These are phyloP conservation scores for Cryptocephalus primarius DNA, from an alignment of 2,888 invertebrate species.

Conservation along the genomic window DNA sequence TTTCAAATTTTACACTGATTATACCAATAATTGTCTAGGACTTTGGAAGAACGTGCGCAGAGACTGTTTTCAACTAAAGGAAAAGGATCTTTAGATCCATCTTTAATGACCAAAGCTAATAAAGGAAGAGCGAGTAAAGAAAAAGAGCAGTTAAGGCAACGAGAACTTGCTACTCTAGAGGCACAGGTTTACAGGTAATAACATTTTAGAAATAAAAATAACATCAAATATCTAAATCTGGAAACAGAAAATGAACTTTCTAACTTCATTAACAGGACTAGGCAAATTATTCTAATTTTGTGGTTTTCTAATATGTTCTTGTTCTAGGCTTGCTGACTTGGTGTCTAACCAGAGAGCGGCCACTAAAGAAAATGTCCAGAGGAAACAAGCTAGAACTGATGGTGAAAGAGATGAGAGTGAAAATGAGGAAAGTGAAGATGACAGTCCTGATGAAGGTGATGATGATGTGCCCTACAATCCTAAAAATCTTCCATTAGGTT, in stretches of 20 bases:
- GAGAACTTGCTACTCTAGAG: slow-evolving; percentile 80
- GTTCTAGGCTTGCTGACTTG: slow-evolving; percentile 61
- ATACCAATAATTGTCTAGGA: slow-evolving; percentile 38
- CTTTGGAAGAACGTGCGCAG: slow-evolving; percentile 93
- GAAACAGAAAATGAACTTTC: background rate
- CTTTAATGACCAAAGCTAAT: slow-evolving; percentile 83
- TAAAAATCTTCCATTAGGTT: slow-evolving; percentile 96
- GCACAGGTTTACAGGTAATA: slow-evolving; percentile 79
- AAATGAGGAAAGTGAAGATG: slow-evolving; percentile 72
- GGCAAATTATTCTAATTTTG: background rate
- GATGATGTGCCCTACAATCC: slow-evolving; percentile 98
- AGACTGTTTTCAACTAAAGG: slow-evolving; percentile 94
- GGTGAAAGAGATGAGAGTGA: slow-evolving; percentile 89
- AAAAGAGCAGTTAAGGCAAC: slow-evolving; percentile 59
- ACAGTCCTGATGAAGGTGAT: slow-evolving; percentile 76
- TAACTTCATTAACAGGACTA: background rate
- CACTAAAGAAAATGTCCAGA: slow-evolving; percentile 96
- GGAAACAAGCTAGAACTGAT: slow-evolving; percentile 93
- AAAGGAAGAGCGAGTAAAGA: slow-evolving; percentile 55
- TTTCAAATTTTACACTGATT: too few species aligned
- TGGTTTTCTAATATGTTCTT: background rate
- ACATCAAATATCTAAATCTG: too few species aligned
- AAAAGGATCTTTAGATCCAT: slow-evolving; percentile 82
- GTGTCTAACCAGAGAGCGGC: slow-evolving; percentile 76
- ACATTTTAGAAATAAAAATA: too few species aligned